A percentile compares a stretch with the other conserved stretches of the same genome.
phyloP scores from a whole-genome alignment of 2,113 vertebrate species.

The Chloebia gouldiae region DNA sequence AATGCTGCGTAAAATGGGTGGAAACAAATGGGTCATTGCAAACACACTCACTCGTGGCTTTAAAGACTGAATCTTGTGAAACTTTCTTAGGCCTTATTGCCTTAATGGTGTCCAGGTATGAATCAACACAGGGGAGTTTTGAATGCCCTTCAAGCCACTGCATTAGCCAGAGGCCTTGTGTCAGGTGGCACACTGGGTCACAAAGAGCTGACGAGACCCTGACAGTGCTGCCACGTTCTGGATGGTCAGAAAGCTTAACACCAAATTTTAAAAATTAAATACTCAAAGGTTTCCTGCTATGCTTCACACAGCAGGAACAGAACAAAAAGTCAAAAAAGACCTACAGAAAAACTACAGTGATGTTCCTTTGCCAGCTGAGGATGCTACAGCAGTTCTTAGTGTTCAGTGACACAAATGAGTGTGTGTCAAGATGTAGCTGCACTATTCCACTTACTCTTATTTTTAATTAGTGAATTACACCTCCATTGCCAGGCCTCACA shows the following conservation, averaged over 20 bases:
- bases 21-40: not conserved
- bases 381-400: not conserved
- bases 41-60: not conserved
- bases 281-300: not conserved
- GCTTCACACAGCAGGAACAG: not conserved
- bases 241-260: not conserved
- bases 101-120: not conserved
- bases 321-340: not conserved
- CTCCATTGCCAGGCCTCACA: not conserved
- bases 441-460: not conserved
- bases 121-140: not conserved
- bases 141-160: not conserved
- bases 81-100: not conserved
- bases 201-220: not conserved
- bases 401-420: not conserved
- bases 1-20: not conserved
- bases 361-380: not conserved
- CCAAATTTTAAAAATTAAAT: not conserved
- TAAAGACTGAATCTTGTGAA: not conserved
- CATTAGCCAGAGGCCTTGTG: not conserved
- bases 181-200: not conserved
- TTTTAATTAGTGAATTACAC: not conserved
- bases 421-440: not conserved
- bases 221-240: not conserved
- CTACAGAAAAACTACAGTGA: accelerated